Conservation (phyloP, 2,797 vertebrate genomes). For the Aldrovandia affinis region DNA sequence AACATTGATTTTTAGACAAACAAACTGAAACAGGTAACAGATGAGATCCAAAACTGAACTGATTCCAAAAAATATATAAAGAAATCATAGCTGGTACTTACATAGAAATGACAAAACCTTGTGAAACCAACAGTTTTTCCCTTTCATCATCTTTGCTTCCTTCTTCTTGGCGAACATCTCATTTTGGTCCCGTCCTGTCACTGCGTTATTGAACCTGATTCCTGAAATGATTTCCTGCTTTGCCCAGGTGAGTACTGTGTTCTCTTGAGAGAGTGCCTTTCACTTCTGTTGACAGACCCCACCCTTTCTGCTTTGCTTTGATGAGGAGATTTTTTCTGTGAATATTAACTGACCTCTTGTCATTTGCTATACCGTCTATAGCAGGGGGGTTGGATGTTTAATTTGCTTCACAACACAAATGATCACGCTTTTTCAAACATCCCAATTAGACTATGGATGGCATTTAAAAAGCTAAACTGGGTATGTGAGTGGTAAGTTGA, state of each 20-base stretch:
- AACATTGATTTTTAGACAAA: background rate
- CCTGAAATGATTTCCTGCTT: background rate
- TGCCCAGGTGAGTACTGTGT: background rate
- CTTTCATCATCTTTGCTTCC: slow-evolving; percentile 10
- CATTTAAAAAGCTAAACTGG: background rate
- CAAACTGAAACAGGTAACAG: background rate
- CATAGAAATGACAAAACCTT: slow-evolving; percentile 8
- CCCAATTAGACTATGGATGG: background rate
- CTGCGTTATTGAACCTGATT: background rate
- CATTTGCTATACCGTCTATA: background rate
- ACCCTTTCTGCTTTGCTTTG: background rate
- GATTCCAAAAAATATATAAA: background rate
- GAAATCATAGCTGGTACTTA: slow-evolving; percentile 26
- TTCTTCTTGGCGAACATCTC: background rate
- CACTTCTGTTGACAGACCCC: background rate
- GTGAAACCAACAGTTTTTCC: slow-evolving; percentile 1
- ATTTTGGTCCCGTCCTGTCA: background rate
- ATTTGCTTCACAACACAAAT: background rate
- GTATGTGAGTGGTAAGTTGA: background rate
- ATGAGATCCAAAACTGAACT: background rate
- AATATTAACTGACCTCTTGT: background rate
- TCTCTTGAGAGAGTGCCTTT: slow-evolving; percentile 1
- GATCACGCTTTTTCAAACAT: background rate
- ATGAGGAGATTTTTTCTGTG: background rate
- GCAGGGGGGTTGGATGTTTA: background rate